Evolutionary conservation across 2,888 invertebrate genomes (phyloP).

Genomic region (Agonopterix alstromeriana): DNA sequence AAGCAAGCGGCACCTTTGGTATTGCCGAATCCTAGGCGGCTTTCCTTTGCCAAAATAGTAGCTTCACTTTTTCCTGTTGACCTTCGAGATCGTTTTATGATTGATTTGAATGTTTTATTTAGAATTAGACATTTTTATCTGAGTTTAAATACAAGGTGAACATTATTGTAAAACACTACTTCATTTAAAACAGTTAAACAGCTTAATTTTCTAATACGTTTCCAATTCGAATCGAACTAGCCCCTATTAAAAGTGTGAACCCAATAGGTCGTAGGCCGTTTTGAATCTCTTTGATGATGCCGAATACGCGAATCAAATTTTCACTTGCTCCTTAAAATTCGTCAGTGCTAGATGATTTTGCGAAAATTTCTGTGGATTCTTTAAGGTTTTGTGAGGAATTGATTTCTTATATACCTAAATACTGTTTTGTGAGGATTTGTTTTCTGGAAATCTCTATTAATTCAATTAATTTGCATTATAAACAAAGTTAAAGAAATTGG

Average conservation of each 20-base stretch:
- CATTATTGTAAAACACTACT: background rate
- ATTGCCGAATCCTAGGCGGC: background rate
- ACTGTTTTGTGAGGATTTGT: background rate
- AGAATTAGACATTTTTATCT: background rate
- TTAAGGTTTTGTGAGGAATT: background rate
- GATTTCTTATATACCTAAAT: background rate
- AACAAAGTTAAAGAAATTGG: background rate
- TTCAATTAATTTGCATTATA: background rate
- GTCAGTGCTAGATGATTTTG: background rate
- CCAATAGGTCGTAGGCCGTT: background rate
- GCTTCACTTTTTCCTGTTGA: slow-evolving; percentile 11
- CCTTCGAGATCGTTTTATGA: background rate
- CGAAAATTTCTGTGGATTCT: background rate
- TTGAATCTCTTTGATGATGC: background rate
- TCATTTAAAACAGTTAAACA: background rate
- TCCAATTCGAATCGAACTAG: background rate
- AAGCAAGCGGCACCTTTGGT: background rate
- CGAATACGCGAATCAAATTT: background rate
- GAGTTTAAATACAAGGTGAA: background rate
- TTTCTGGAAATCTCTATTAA: background rate
- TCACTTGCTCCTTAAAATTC: background rate
- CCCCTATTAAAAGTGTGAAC: background rate
- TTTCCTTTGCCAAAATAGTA: slow-evolving; percentile 10
- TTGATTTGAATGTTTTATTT: background rate
- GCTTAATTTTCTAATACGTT: background rate